Conservation (phyloP, 2,797 vertebrate species). For the Siniperca obscura region DNA sequence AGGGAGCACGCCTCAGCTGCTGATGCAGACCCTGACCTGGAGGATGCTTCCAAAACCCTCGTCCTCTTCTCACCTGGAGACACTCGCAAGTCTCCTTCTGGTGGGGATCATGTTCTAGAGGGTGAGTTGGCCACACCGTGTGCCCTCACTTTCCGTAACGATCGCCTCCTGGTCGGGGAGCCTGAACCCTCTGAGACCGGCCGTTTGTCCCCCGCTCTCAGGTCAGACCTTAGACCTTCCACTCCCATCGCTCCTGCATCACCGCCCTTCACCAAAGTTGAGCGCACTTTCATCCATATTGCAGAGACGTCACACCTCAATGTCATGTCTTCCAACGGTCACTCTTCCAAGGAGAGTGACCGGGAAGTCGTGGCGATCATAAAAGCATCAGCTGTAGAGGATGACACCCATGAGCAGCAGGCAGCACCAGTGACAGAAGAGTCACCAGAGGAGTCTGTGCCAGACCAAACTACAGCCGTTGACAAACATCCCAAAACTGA, state of each 20-base stretch:
- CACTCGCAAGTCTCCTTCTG: constrained; percentile 91
- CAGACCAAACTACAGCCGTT: constrained; percentile 23
- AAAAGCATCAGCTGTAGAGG: constrained; percentile 80
- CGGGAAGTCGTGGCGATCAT: constrained; percentile 74
- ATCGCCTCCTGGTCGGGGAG: constrained; percentile 85
- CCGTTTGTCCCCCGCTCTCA: constrained; percentile 90
- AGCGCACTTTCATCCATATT: constrained; percentile 96
- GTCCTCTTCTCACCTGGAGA: constrained; percentile 98
- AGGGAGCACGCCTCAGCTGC: constrained; percentile 89
- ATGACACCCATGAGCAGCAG: constrained; percentile 67
- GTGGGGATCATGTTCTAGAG: constrained; percentile 86
- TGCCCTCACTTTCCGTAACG: constrained; percentile 86
- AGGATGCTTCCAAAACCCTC: constrained; percentile 96
- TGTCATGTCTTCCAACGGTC: constrained; percentile 89
- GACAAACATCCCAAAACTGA: constrained; percentile 57
- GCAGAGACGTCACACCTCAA: constrained; percentile 97
- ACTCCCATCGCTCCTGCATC: constrained; percentile 84
- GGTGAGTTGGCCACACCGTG: constrained; percentile 88
- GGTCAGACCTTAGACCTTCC: constrained; percentile 89
- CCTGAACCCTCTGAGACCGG: constrained; percentile 82
- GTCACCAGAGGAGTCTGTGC: constrained; percentile 17
- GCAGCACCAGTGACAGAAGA: constrained; percentile 2
- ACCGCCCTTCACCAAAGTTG: constrained; percentile 97
- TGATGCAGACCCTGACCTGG: constrained; percentile 93
- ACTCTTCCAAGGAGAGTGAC: constrained; percentile 81